phyloP scores from a whole-genome alignment of 2,113 vertebrate genomes.

The Chaetodon trifascialis region DNA sequence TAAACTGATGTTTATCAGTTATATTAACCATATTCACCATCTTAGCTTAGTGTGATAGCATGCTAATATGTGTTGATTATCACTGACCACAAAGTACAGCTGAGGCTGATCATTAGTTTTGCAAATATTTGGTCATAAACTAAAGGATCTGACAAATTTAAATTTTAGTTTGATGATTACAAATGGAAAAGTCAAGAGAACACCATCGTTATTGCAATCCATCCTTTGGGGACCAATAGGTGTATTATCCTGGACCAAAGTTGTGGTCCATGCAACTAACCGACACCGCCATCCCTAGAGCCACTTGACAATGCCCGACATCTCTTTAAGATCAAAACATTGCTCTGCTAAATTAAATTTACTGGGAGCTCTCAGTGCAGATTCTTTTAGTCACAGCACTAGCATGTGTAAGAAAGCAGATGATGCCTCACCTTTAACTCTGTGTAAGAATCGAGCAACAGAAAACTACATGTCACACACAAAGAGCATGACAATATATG shows the following conservation, averaged over 20 bases:
- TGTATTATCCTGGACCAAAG: not conserved
- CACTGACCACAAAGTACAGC: not conserved
- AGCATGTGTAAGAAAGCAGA: not conserved
- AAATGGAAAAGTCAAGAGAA: not conserved
- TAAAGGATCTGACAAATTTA: too few relatives aligned
- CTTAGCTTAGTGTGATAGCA: too few relatives aligned
- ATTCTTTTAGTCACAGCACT: not conserved
- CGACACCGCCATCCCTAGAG: not conserved
- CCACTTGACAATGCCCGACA: not conserved
- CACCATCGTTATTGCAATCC: not conserved
- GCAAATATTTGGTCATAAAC: too few relatives aligned
- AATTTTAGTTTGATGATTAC: not conserved
- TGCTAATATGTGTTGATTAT: not conserved
- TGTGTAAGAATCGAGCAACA: not conserved
- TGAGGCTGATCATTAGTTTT: not conserved
- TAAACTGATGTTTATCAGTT: not conserved
- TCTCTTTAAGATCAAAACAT: not conserved
- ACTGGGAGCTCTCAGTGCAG: not conserved
- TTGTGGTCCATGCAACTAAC: not conserved
- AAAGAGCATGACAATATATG: conserved; percentile 14
- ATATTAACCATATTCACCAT: not conserved
- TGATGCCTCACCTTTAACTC: conserved; percentile 10
- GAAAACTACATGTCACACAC: conserved; percentile 2
- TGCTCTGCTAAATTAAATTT: not conserved
- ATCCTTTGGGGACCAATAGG: not conserved